These are phyloP conservation scores for Alexandromys fortis DNA, from an alignment of 2,113 vertebrate genomes.

Conservation along the genomic window DNA sequence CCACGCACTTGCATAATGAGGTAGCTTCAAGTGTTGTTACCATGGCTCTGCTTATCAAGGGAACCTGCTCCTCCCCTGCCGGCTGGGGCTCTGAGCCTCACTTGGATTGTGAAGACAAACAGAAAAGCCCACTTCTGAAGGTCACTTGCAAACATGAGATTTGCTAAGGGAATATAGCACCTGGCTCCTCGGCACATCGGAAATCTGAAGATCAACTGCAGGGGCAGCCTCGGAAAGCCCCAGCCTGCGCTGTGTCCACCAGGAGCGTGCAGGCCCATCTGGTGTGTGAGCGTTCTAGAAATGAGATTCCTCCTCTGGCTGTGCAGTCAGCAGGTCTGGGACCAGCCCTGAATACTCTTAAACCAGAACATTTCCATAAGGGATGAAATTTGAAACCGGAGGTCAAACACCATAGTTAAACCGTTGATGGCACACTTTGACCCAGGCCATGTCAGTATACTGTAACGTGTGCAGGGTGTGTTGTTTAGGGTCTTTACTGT, in stretches of 20 bases:
- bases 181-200: neutral
- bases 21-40: constrained; percentile 34
- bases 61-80: constrained; percentile 1
- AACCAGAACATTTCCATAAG: neutral
- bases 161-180: constrained; percentile 47
- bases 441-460: neutral
- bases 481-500: neutral
- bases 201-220: constrained; percentile 41
- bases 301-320: neutral
- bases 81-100: constrained; percentile 21
- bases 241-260: neutral
- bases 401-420: constrained; percentile 15
- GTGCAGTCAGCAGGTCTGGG: neutral
- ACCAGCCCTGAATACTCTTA: neutral
- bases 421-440: neutral
- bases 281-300: neutral
- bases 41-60: constrained; percentile 57
- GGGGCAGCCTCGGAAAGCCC: neutral
- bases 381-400: neutral
- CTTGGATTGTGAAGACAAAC: neutral
- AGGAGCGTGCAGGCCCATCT: neutral
- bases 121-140: constrained; percentile 43
- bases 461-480: accelerated
- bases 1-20: constrained; percentile 63
- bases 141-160: constrained; percentile 41